phyloP scores from a whole-genome alignment of 2,797 vertebrate species.

The Pangasius djambal region DNA sequence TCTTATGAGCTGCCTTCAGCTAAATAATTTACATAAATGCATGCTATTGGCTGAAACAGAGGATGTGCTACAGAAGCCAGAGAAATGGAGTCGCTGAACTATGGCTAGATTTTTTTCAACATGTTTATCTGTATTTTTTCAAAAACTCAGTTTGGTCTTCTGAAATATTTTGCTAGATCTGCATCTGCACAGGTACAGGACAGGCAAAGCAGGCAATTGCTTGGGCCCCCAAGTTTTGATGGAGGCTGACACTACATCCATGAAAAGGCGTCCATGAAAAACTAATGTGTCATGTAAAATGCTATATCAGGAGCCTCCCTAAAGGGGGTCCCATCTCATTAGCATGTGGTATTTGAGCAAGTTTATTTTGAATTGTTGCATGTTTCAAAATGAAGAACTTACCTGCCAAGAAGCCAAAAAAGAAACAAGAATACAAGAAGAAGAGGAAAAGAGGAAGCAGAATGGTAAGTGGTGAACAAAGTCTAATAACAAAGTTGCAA shows the following conservation, averaged over 20 bases:
- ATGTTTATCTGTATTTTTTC: neutral
- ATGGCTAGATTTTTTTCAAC: neutral
- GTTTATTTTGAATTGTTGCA: neutral
- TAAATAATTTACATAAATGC: neutral
- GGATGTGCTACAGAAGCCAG: no score
- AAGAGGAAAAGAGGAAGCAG: no score
- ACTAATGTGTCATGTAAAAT: neutral
- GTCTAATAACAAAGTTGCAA: no score
- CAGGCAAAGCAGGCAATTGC: neutral
- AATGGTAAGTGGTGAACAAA: no score
- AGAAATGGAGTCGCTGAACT: neutral
- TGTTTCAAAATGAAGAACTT: neutral
- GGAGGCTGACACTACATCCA: neutral
- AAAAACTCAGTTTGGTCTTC: neutral
- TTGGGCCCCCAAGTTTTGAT: neutral
- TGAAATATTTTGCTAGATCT: neutral
- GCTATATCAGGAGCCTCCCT: neutral
- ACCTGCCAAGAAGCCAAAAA: neutral
- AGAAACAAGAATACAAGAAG: no score
- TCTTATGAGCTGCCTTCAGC: neutral
- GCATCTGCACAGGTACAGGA: neutral
- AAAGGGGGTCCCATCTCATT: neutral
- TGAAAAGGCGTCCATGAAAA: no score
- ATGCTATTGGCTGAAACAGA: neutral
- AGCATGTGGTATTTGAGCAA: neutral